Base-by-base conservation (phyloP, 1,140 invertebrate genomes). In the Belonocnema kinseyi region DNA sequence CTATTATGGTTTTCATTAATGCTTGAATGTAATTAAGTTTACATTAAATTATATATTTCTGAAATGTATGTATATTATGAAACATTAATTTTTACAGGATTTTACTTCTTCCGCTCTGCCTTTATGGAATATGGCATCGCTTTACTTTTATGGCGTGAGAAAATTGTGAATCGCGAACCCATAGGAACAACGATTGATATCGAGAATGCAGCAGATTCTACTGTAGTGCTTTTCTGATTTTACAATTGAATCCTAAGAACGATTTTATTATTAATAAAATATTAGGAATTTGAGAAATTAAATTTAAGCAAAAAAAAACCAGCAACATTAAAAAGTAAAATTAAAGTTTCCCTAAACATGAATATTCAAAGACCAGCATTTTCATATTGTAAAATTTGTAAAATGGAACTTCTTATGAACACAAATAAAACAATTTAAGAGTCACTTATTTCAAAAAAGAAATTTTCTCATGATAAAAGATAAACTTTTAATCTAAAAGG, bases 101-200 rank as follows among this genome's bases (percentile, higher is more conserved):
- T 76, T 80, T 80, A 19, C 16, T 82, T 40, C 14, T 75, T 12
- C 76, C 78, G 1, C 74, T 73, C 21, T 19, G 74, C 14, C 58
- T 85, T 12, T 58, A 78, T 74, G 71, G 16, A 46, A 52, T 77
- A 10, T 70, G 61, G 61, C 16, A 72, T 75, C 50, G 75, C 77
- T 56, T 73, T 78, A 33, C 54, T 83, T 12, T 51, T 56, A 12
- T 53, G 79, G 17, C 70, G 80, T 66, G 77, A 81, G 52, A 77
- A 13, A 14, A 56, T 78, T 40, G 50, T 81, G 17, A 81, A 76
- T 19, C 52, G 72, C 21, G 75, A 82, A 71, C 77, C 77, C 14
- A 21, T 75, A 17, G 82, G 81, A 71, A 83, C 79, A 17, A 72
- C 80, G 21, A 81, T 85, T 56, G 76, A 81, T 54, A 78, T 83